These are phyloP conservation scores for Tinea semifulvella DNA, from an alignment of 2,888 invertebrate species.

Conservation along the genomic window DNA sequence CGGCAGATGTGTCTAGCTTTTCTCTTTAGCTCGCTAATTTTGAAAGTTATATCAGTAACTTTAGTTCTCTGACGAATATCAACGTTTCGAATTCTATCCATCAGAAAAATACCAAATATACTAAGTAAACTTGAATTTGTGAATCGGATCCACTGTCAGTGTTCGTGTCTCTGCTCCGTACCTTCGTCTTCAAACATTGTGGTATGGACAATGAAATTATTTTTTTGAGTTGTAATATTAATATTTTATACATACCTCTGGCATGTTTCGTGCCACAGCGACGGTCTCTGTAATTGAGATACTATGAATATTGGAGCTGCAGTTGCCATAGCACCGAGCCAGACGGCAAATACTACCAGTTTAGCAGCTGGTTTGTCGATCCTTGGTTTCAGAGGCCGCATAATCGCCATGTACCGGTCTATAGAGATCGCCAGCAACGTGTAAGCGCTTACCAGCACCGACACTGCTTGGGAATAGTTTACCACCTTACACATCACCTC, in stretches of 20 bases:
- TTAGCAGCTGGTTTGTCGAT: constrained; percentile 71
- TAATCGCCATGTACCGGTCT: constrained; percentile 83
- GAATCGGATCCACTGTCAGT: no score
- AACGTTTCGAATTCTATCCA: no score
- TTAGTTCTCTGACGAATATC: no score
- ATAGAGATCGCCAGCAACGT: constrained; percentile 85
- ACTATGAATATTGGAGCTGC: constrained; percentile 78
- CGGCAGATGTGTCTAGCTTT: no score
- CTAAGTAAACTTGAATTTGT: no score
- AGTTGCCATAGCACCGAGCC: constrained; percentile 74
- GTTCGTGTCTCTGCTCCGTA: no score
- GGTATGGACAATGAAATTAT: no score
- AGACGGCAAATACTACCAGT: constrained; percentile 69
- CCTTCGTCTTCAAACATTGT: no score
- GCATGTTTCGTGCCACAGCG: constrained; percentile 62
- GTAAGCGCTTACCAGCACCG: constrained; percentile 87
- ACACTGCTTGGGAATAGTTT: constrained; percentile 82
- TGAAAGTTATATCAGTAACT: no score
- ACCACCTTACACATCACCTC: constrained; percentile 82
- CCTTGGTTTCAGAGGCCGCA: constrained; percentile 80
- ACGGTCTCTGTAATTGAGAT: constrained; percentile 67
- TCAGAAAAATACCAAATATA: no score
- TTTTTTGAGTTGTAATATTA: no score
- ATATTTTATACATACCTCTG: constrained; percentile 52
- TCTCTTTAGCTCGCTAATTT: no score